These are phyloP conservation scores for human DNA, from an alignment of 2,113 vertebrate genomes.

Conservation along the genomic window GRCh38 chr12:16734501-16735000, in stretches of 20 bases:
- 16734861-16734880: background rate
- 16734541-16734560: too few species aligned
- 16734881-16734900: background rate
- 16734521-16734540: too few species aligned
- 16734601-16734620: slow-evolving; percentile 68
- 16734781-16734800: background rate
- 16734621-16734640: slow-evolving; percentile 74
- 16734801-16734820: background rate
- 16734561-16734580: too few species aligned
- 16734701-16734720: background rate
- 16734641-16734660: slow-evolving; percentile 71
- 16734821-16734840: background rate
- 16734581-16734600: slow-evolving; percentile 37
- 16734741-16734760: background rate
- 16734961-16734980: background rate
- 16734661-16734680: slow-evolving; percentile 63
- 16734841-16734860: background rate
- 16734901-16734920: background rate
- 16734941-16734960: background rate
- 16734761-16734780: background rate
- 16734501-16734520: too few species aligned
- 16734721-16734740: background rate
- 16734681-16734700: background rate
- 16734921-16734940: background rate
- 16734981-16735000: background rate